Conservation (phyloP, 2,888 invertebrate genomes). For the Chrysolina haemoptera region DNA sequence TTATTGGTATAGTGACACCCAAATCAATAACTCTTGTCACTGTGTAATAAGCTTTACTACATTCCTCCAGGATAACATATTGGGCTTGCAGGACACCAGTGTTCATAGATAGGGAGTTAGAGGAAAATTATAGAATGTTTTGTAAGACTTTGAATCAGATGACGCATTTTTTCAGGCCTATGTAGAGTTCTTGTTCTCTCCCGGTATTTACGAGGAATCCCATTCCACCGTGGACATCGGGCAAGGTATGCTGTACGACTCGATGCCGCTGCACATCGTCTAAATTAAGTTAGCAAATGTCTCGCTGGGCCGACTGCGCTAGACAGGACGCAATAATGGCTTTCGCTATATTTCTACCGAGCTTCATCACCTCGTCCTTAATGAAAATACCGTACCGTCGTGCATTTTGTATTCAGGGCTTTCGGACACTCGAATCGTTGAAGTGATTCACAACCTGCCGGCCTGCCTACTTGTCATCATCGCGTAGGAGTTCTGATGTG, state of each 20-base stretch:
- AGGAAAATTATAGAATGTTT: no score
- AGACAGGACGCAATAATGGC: conserved; percentile 27
- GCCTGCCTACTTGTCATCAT: conserved; percentile 33
- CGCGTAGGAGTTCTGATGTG: conserved; percentile 25
- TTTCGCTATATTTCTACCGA: conserved; percentile 57
- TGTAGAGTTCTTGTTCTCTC: background rate
- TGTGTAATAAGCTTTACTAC: no score
- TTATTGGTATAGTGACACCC: no score
- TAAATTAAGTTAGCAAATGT: conserved; percentile 21
- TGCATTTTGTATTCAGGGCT: conserved; percentile 59
- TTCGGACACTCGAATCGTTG: conserved; percentile 46
- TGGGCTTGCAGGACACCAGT: no score
- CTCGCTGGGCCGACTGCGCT: conserved; percentile 4
- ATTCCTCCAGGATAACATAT: no score
- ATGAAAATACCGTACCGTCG: conserved; percentile 66
- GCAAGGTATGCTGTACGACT: conserved; percentile 48
- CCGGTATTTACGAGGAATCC: conserved; percentile 15
- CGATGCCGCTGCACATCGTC: conserved; percentile 21
- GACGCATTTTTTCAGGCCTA: no score
- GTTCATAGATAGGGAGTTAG: no score
- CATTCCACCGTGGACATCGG: conserved; percentile 44
- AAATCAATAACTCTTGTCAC: no score
- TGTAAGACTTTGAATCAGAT: no score
- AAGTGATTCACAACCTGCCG: conserved; percentile 32
- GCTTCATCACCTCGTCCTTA: conserved; percentile 67